Conservation (phyloP, 2,797 vertebrate species). For the Hemibagrus guttatus region DNA sequence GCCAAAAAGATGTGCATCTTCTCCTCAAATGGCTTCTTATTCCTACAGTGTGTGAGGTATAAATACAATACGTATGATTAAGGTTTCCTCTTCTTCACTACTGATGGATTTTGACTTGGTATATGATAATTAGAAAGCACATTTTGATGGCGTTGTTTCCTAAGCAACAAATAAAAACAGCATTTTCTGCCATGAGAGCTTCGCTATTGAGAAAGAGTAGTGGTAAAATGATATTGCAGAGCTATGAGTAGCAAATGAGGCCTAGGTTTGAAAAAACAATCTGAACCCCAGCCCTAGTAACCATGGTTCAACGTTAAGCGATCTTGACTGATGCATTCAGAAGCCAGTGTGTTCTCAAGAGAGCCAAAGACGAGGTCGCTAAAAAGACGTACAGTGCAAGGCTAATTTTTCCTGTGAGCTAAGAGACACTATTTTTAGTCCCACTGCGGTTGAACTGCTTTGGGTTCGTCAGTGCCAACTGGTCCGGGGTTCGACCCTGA, state of each 20-base stretch:
- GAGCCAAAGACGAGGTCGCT: conserved; percentile 26
- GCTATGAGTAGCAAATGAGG: conserved; percentile 7
- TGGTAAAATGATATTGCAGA: conserved; percentile 30
- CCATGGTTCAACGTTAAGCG: conserved; percentile 30
- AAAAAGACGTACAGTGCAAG: conserved; percentile 47
- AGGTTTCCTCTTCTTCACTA: background rate
- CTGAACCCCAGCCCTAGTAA: conserved; percentile 28
- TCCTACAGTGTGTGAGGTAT: background rate
- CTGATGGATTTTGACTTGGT: background rate
- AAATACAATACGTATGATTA: background rate
- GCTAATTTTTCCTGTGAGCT: conserved; percentile 61
- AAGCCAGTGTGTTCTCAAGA: conserved; percentile 36
- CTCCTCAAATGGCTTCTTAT: conserved; percentile 25
- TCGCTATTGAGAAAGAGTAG: background rate
- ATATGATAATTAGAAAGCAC: conserved; percentile 8
- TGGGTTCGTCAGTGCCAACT: conserved; percentile 36
- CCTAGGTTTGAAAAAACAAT: conserved; percentile 33
- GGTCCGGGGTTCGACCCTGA: conserved; percentile 32
- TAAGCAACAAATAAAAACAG: conserved; percentile 20
- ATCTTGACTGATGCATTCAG: conserved; percentile 35
- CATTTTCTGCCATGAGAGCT: background rate
- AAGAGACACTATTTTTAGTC: conserved; percentile 68
- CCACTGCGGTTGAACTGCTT: conserved; percentile 23
- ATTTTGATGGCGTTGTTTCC: conserved; percentile 19
- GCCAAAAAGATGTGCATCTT: conserved; percentile 47